Percentiles rank a stretch among this genome's conserved stretches.
These are phyloP conservation scores for Rhabdophis nuchalis DNA, from an alignment of 2,797 vertebrate species.

Conservation along the genomic window DNA sequence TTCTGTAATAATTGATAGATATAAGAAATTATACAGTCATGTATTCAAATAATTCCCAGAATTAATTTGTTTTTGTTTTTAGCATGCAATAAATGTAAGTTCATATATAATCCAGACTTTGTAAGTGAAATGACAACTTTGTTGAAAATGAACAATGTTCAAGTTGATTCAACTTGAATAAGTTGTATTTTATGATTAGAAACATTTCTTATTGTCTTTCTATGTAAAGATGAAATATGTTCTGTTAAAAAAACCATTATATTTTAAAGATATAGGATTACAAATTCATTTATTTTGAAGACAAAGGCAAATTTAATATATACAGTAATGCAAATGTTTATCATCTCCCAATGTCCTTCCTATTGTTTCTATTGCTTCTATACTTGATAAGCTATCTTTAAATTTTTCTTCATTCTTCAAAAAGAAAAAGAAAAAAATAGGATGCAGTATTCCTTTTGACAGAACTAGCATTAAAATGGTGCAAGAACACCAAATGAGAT, in stretches of 20 bases:
- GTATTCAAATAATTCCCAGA: background rate
- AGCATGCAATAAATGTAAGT: background rate
- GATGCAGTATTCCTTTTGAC: background rate
- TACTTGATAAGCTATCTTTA: background rate
- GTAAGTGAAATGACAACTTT: background rate
- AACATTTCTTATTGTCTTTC: background rate
- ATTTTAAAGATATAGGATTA: background rate
- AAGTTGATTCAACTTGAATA: background rate
- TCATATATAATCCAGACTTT: background rate
- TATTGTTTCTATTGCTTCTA: background rate
- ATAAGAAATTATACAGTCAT: background rate
- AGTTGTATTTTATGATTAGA: background rate
- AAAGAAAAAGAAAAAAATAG: background rate
- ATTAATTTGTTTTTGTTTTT: background rate
- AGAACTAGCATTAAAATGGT: slow-evolving; percentile 16
- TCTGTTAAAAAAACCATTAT: background rate
- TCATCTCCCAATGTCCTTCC: background rate
- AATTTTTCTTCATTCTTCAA: background rate
- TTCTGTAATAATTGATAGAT: background rate
- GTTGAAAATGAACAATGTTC: background rate
- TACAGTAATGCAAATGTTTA: background rate
- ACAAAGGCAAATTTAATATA: background rate
- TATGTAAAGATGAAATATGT: background rate
- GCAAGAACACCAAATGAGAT: slow-evolving; percentile 12
- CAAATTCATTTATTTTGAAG: background rate